These are phyloP conservation scores for Naja naja DNA, from an alignment of 2,113 vertebrate genomes.

Conservation along the genomic window DNA sequence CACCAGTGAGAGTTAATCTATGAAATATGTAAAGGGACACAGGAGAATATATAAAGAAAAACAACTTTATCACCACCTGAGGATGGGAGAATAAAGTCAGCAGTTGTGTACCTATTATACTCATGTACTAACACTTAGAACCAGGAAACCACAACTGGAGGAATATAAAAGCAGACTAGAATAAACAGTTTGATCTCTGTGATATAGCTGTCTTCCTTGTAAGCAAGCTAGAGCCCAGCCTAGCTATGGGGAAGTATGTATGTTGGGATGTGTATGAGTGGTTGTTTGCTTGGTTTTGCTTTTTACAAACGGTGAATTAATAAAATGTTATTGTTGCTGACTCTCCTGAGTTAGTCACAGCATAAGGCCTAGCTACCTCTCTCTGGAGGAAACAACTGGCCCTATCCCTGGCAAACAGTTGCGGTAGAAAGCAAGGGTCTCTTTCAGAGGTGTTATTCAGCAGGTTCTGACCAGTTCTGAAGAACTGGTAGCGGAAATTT, in stretches of 20 bases:
- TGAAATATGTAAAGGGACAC: neutral
- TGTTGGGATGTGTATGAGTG: neutral
- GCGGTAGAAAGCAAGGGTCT: neutral
- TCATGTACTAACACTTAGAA: neutral
- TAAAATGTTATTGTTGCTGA: neutral
- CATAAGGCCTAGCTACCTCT: neutral
- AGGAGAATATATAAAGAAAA: neutral
- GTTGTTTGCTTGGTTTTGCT: neutral
- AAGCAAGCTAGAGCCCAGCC: neutral
- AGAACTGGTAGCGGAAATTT: too few species aligned
- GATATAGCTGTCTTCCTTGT: neutral
- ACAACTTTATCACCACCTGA: neutral
- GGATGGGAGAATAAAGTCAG: neutral
- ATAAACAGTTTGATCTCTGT: neutral
- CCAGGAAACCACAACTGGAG: neutral
- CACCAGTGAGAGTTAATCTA: neutral
- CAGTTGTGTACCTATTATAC: neutral
- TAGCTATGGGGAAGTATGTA: neutral
- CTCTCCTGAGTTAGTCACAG: neutral
- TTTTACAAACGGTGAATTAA: neutral
- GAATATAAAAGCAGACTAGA: neutral
- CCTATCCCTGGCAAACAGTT: neutral
- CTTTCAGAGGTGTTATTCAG: too few species aligned
- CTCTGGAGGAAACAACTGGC: neutral
- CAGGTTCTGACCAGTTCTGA: too few species aligned